Percentiles rank a stretch among this genome's conserved stretches.
Conservation (phyloP, 2,113 vertebrate species). For the Zeus faber region DNA sequence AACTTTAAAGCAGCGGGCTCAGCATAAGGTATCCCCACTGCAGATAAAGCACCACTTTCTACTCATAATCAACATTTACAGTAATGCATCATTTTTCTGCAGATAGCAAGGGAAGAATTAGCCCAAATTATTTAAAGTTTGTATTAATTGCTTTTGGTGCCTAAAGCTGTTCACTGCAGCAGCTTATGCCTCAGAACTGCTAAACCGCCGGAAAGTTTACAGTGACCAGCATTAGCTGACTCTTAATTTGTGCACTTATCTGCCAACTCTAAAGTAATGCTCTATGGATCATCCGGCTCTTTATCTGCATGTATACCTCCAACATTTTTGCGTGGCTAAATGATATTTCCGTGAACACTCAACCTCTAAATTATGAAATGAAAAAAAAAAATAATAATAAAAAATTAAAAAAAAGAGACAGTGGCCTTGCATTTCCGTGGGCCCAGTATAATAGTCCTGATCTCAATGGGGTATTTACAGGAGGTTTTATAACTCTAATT, state of each 20-base stretch:
- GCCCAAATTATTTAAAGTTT: slow-evolving; percentile 80
- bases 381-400: too few relatives aligned
- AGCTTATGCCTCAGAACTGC: slow-evolving; percentile 68
- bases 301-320: slow-evolving; percentile 78
- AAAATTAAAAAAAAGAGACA: slow-evolving; percentile 79
- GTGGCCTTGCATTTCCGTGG: slow-evolving; percentile 75
- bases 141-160: slow-evolving; percentile 80
- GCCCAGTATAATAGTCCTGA: slow-evolving; percentile 71
- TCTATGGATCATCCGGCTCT: slow-evolving; percentile 76
- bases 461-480: slow-evolving; percentile 77
- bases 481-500: slow-evolving; percentile 80
- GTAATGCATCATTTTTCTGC: slow-evolving; percentile 73
- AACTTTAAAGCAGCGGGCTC: slow-evolving; percentile 62
- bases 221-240: slow-evolving; percentile 74
- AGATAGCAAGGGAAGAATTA: slow-evolving; percentile 77
- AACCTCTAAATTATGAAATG: slow-evolving; percentile 76
- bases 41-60: slow-evolving; percentile 72
- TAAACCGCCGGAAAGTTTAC: slow-evolving; percentile 74
- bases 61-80: slow-evolving; percentile 74
- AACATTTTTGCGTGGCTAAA: slow-evolving; percentile 74
- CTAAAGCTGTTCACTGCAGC: slow-evolving; percentile 67
- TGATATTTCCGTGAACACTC: slow-evolving; percentile 78
- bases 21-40: slow-evolving; percentile 72
- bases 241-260: slow-evolving; percentile 80
- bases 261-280: slow-evolving; percentile 68